Evolutionary conservation across 2,797 vertebrate species (phyloP), one percentile per base, ranked within the genome.

Genomic region (Heterohyrax brucei): DNA sequence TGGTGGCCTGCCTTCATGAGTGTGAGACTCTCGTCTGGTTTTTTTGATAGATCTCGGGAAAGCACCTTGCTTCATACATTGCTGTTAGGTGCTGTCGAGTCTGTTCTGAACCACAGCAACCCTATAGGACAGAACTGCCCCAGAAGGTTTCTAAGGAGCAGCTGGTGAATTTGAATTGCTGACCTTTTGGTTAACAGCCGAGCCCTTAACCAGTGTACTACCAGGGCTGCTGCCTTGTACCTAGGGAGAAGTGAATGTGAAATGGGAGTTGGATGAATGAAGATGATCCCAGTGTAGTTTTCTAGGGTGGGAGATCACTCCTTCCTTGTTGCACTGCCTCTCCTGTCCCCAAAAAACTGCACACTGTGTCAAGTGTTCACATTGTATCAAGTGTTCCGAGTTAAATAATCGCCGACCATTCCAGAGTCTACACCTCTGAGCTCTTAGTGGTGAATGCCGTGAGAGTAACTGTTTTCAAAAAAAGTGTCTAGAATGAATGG

Each of bases 401-500:
- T 70, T 83, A 91, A 91, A 84, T 33, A 46, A 28, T 10, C 39
- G 33, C 1, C n/a, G 30, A 70, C n/a, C 26, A 33, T 66, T 86
- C 77, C 19, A 53, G 68, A 68, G 73, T 22, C 77, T 33, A 10
- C 3, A 39, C 21, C n/a, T 75, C 22, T 64, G 50, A 95, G 66
- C 4, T 6, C n/a, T 39, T 64, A 48, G 28, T 33, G 44, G 5
- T 85, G n/a, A 76, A 79, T 66, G 12, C 6, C 83, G 19, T 28
- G 50, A 82, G 9, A 19, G 76, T 9, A 80, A 59, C 39, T 75
- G 48, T 10, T 75, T 92, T 70, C 77, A 73, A 91, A 93, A 94
- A 93, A 83, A 87, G 16, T 72, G 66, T 81, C n/a, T 39, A 96
- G 95, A 91, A 89, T 62, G 83, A 92, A 77, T 48, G 33, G 56